Percentiles rank a stretch among this genome's conserved stretches.
These are phyloP conservation scores for Dyspetes luteomarginatus DNA, from an alignment of 2,888 invertebrate species.

Conservation along the genomic window DNA sequence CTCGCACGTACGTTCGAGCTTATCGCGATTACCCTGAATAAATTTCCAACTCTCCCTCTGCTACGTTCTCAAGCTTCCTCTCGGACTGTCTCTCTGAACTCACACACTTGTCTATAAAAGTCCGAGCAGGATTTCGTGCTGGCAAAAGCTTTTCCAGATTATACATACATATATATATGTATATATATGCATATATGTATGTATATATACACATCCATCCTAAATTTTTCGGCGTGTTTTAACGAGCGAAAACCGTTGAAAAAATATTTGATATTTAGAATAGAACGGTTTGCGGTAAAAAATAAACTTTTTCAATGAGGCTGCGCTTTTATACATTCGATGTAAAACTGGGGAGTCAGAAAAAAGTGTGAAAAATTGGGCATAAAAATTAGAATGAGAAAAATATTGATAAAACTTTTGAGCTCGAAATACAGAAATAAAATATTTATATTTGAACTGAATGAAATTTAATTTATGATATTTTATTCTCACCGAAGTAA, in stretches of 20 bases:
- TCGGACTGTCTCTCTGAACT: conserved; percentile 5
- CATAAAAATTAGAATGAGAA: no score
- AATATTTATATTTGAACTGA: background rate
- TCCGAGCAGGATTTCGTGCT: background rate
- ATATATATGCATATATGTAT: background rate
- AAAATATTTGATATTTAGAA: background rate
- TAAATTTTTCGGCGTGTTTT: background rate
- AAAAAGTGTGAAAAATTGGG: no score
- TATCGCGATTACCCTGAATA: conserved; percentile 62
- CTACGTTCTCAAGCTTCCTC: conserved; percentile 17
- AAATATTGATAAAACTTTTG: background rate
- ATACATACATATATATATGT: conserved; percentile 1
- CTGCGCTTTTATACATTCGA: background rate
- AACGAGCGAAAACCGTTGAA: background rate
- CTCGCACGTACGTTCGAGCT: conserved; percentile 56
- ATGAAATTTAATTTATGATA: background rate
- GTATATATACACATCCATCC: background rate
- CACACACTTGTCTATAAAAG: background rate
- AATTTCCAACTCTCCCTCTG: conserved; percentile 50
- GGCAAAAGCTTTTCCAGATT: conserved; percentile 3
- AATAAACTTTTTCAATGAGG: conserved; percentile 14
- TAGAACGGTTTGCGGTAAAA: background rate
- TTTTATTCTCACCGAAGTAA: background rate
- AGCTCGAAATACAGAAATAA: background rate
- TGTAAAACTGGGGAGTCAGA: background rate